Base-by-base conservation (phyloP, 2,888 invertebrate genomes). In the Rotaria magnacalcarata region DNA sequence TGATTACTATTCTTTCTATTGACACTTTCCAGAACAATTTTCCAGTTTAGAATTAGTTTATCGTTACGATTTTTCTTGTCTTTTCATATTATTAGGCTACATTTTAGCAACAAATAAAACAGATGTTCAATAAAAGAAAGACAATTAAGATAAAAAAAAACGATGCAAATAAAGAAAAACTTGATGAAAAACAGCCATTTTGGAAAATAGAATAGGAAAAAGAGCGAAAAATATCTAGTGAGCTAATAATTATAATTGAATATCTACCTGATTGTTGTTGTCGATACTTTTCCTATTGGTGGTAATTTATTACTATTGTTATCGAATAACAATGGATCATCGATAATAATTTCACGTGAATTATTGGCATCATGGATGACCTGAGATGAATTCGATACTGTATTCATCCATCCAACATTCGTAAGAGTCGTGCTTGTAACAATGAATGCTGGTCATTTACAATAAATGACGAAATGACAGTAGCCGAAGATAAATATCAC, bases 401-500 rank as follows among this genome's bases (percentile, higher is more conserved):
- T 67, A 67, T 34, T 67, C 67, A 67, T 67, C 67, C 67, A 67
- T 67, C 34, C 67, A 67, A 34, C 67, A 34, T 67, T 16, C 34
- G 67, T 67, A 34, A 67, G 67, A 34, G 10, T 67, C 67, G 67
- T 67, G 67, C 34, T 34, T 67, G 67, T 67, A 67, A 67, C 67
- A 67, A 67, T 67, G 27, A 67, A 67, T 34, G 34, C 41, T 27
- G 34, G 34, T 67, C 67, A 67, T 67, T 67, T 67, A 67, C 11
- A 34, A 6, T 34, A 67, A 67, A 67, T 19, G n/a, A 34, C 34
- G 27, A 19, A 34, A 67, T 67, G 67, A 67, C 34, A 67, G 67
- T 67, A 67, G 67, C 67, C 67, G 67, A 67, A 67, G 67, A 67
- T 67, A 67, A 67, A 67, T 67, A 67, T 67, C 67, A 67, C 34